Percentiles rank a stretch among this genome's conserved stretches.
phyloP scores from a whole-genome alignment of 2,113 vertebrate genomes.

The Brachirus orientalis region DNA sequence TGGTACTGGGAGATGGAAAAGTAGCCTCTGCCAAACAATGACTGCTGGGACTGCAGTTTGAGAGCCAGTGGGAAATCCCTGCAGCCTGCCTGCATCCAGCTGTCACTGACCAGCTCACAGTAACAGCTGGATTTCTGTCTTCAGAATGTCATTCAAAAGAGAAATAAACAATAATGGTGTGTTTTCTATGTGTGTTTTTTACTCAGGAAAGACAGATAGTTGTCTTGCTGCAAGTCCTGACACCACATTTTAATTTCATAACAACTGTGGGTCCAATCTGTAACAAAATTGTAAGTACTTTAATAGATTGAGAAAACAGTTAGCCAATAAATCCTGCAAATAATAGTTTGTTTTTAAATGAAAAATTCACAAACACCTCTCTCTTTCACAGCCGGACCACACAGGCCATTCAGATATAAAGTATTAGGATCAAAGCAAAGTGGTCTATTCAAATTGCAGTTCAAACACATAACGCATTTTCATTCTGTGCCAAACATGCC shows the following conservation, averaged over 20 bases:
- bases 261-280: no score
- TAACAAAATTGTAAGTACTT: no score
- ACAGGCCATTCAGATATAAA: no score
- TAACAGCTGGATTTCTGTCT: conserved; percentile 63
- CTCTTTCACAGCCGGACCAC: background rate
- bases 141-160: conserved; percentile 35
- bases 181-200: conserved; percentile 1
- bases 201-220: background rate
- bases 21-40: conserved; percentile 22
- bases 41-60: conserved; percentile 29
- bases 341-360: background rate
- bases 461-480: background rate
- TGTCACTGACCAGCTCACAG: conserved; percentile 33
- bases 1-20: conserved; percentile 47
- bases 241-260: no score
- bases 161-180: conserved; percentile 20
- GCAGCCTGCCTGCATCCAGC: conserved; percentile 43
- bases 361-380: background rate
- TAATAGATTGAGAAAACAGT: background rate
- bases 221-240: background rate
- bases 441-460: background rate
- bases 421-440: background rate
- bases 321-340: background rate
- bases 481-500: background rate
- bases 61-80: conserved; percentile 47